A percentile compares a stretch with the other conserved stretches of the same genome.
Evolutionary conservation across 2,888 invertebrate species (phyloP).

Genomic region (Phalera bucephala): DNA sequence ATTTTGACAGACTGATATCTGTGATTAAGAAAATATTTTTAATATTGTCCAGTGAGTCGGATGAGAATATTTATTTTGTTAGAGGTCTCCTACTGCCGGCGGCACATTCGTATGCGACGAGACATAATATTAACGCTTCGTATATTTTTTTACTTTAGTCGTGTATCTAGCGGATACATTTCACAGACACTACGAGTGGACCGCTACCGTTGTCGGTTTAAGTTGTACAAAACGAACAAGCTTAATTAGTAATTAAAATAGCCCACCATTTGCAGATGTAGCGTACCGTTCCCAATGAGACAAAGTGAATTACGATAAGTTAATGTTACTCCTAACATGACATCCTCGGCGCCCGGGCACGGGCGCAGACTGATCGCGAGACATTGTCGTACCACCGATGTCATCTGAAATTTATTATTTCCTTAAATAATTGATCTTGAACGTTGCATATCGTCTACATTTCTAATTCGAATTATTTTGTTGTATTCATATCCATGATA

Average conservation of each 20-base stretch:
- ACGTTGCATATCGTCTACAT: conserved; percentile 83
- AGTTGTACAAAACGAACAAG: conserved; percentile 64
- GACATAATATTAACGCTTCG: conserved; percentile 59
- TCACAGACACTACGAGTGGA: conserved; percentile 40
- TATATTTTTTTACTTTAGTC: conserved; percentile 63
- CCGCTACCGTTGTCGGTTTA: conserved; percentile 46
- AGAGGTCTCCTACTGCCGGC: conserved; percentile 78
- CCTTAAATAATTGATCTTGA: conserved; percentile 67
- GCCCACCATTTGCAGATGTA: conserved; percentile 52
- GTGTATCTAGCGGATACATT: conserved; percentile 49
- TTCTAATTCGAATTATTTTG: conserved; percentile 77
- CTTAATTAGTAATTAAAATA: conserved; percentile 50
- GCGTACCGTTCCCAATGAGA: conserved; percentile 44
- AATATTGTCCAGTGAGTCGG: conserved; percentile 83
- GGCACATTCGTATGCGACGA: conserved; percentile 64
- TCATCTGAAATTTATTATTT: conserved; percentile 60
- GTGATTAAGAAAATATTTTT: conserved; percentile 83
- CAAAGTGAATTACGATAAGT: conserved; percentile 32
- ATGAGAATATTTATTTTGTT: conserved; percentile 81
- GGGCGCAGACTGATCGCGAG: conserved; percentile 63
- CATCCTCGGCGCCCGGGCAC: conserved; percentile 46
- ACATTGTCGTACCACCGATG: conserved; percentile 74
- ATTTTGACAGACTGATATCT: conserved; percentile 83
- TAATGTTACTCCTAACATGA: conserved; percentile 40
- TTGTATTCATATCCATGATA: conserved; percentile 74